Evolutionary conservation across 1,140 invertebrate genomes (phyloP).

Genomic region (Drosophila equinoxialis): DNA sequence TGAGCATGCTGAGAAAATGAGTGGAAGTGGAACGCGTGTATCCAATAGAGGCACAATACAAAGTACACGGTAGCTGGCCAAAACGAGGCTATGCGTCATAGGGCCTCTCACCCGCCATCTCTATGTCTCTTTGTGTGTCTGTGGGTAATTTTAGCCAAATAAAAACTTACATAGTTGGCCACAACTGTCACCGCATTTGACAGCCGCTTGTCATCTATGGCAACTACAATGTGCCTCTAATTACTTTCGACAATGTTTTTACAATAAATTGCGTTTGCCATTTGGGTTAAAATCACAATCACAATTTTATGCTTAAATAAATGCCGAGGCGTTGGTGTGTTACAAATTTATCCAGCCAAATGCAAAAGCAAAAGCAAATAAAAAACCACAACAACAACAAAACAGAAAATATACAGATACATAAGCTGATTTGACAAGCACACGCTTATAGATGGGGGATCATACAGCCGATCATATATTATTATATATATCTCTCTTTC

Average conservation of each 20-base stretch:
- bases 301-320: conserved; percentile 66
- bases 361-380: conserved; percentile 20
- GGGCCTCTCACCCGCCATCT: conserved; percentile 18
- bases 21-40: conserved; percentile 32
- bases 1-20: conserved; percentile 69
- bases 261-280: conserved; percentile 73
- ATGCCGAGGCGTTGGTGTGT: conserved; percentile 70
- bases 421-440: conserved; percentile 68
- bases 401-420: conserved; percentile 14
- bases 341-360: conserved; percentile 64
- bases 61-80: conserved; percentile 10
- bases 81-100: conserved; percentile 64
- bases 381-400: conserved; percentile 14
- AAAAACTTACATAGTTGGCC: conserved; percentile 37
- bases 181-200: conserved; percentile 57
- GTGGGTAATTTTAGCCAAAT: conserved; percentile 68
- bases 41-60: conserved; percentile 28
- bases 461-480: conserved; percentile 27
- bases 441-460: conserved; percentile 36
- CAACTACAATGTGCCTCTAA: conserved; percentile 57
- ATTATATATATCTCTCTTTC: conserved; percentile 18
- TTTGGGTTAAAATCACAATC: conserved; percentile 74
- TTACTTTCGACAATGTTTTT: conserved; percentile 79
- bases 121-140: conserved; percentile 48
- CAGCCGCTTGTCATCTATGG: conserved; percentile 57